These are phyloP conservation scores for Diprion similis DNA, from an alignment of 1,140 invertebrate species.

Conservation along the genomic window DNA sequence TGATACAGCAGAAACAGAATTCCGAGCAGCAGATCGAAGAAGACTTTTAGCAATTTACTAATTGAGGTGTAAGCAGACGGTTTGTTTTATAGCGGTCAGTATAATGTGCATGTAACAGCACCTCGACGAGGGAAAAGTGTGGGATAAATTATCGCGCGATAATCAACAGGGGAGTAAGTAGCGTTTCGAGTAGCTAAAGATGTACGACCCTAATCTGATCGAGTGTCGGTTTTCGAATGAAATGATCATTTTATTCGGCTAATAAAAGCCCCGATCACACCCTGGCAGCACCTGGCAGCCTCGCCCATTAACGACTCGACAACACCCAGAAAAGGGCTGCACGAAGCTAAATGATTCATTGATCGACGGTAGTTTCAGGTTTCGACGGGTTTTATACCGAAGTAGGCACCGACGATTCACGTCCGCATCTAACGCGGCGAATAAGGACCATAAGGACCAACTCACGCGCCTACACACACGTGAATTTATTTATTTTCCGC, in stretches of 20 bases:
- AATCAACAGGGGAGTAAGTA: not conserved
- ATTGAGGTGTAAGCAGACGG: not conserved
- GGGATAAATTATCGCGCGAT: not conserved
- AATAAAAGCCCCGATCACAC: not conserved
- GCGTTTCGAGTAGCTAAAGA: not conserved
- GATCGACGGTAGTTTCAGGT: not conserved
- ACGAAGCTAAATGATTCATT: not conserved
- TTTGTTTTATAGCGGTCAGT: not conserved
- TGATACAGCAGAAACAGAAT: no score
- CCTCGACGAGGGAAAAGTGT: not conserved
- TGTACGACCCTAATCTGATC: not conserved
- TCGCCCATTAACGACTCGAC: not conserved
- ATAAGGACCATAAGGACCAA: no score
- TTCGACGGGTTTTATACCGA: no score
- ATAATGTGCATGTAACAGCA: not conserved
- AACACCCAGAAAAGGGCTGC: not conserved
- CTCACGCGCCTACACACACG: no score
- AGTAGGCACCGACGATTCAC: no score
- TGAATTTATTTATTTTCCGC: no score
- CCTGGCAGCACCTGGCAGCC: not conserved
- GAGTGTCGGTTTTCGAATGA: not conserved
- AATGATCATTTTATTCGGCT: slow-evolving; percentile 1
- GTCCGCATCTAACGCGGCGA: no score
- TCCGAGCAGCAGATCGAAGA: no score
- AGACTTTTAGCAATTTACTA: not conserved